phyloP scores from a whole-genome alignment of 2,797 vertebrate species.

The Sebastes steindachneri region DNA sequence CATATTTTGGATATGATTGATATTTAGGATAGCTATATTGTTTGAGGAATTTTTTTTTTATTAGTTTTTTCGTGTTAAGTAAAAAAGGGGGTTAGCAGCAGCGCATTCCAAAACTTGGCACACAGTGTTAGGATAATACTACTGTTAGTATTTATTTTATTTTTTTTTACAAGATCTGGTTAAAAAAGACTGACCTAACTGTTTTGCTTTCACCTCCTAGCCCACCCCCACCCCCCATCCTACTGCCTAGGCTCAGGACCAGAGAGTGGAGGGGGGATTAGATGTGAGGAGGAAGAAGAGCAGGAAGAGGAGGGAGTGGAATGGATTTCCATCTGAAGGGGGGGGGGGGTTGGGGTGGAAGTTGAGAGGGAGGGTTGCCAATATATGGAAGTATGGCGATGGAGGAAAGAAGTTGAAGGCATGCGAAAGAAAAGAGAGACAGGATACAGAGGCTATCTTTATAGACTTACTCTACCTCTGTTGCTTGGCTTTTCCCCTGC shows the following conservation, averaged over 20 bases:
- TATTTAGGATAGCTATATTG: not conserved
- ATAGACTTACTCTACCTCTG: constrained; percentile 57
- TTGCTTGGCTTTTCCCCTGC: constrained; percentile 36
- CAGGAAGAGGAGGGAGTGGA: constrained; percentile 75
- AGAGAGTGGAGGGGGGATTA: constrained; percentile 66
- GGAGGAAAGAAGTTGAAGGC: constrained; percentile 64
- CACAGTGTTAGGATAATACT: constrained; percentile 51
- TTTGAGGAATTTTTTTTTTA: not conserved
- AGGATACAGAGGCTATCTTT: constrained; percentile 80
- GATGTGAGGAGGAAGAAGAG: constrained; percentile 73
- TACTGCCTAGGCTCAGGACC: constrained; percentile 76
- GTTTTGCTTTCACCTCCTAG: constrained; percentile 54
- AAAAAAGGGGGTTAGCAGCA: constrained; percentile 44
- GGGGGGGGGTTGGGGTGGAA: not conserved
- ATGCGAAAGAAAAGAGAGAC: constrained; percentile 77
- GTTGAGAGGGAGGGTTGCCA: constrained; percentile 48
- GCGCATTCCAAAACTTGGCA: constrained; percentile 51
- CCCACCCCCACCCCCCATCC: constrained; percentile 49
- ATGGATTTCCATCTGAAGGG: constrained; percentile 75
- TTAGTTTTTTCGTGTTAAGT: not conserved
- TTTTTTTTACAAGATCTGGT: constrained; percentile 26
- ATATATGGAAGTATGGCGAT: constrained; percentile 44
- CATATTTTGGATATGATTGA: not conserved
- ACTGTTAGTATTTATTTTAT: constrained; percentile 27
- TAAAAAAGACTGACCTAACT: constrained; percentile 66